Evolutionary conservation across 2,888 invertebrate species (phyloP), one percentile per base, ranked within the genome.

Genomic region (Keiferia lycopersicella): DNA sequence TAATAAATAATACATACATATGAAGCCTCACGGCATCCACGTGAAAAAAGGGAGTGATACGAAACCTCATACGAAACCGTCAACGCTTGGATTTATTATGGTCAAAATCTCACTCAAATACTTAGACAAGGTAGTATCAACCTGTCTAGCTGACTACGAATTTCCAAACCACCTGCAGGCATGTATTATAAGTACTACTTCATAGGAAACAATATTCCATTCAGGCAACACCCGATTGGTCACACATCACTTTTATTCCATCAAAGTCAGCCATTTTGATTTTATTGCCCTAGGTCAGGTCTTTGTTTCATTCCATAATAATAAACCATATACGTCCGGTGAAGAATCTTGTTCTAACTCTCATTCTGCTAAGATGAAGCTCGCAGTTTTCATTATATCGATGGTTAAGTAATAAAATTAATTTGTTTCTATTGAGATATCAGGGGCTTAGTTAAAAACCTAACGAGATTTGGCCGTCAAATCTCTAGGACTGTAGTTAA

Each of bases 241-340:
- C 56, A 56, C 56, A 56, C 58, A 39, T 38, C 39, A 58, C 58
- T 39, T 39, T 38, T n/a, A 39, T 38, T 58, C 58, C 58, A 58
- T 58, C 39, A 58, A 20, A 20, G 39, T 20, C 39, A 38, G 58
- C 58, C 58, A 58, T 58, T 58, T 58, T 58, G 38, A 58, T 39
- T 58, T 58, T 39, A 38, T 58, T 58, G 58, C 58, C 58, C 58
- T 58, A 62, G 58, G 58, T 58, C 51, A 26, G 34, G 56, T 18
- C 62, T 62, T 56, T 62, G 62, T 62, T 56, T 57, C 53, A 57
- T 39, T 26, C 41, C 56, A 14, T 62, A 56, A 41, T 63, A 63
- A 63, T 63, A 63, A 58, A 58, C 38, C 50, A 22, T 51, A 64
- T 64, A 53, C 60, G 60, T 16, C 41, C 53, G 60, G 51, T 34